Conservation (phyloP, 53 echinoderm and acorn worm genomes). For the Henricia sp. region DNA sequence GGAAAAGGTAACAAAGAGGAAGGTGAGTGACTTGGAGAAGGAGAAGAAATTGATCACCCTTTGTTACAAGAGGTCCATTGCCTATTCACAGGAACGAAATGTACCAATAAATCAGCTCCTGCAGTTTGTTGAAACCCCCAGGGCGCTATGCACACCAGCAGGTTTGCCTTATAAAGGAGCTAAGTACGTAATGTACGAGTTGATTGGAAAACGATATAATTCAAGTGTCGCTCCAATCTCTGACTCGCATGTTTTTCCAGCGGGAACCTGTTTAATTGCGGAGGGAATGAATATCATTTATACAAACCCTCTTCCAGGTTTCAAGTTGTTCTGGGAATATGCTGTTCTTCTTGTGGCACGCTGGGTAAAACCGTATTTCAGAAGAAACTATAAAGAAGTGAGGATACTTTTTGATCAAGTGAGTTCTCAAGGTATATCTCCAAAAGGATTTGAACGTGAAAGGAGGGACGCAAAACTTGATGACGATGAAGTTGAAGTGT, state of each 20-base stretch:
- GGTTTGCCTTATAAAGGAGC: slow-evolving; percentile 72
- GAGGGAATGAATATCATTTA: slow-evolving; percentile 80
- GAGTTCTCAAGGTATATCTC: slow-evolving; percentile 69
- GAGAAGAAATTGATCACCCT: slow-evolving; percentile 64
- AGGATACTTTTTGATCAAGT: slow-evolving; percentile 73
- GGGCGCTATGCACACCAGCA: slow-evolving; percentile 65
- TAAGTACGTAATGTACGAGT: slow-evolving; percentile 66
- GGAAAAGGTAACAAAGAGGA: slow-evolving; percentile 62
- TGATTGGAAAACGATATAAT: slow-evolving; percentile 61
- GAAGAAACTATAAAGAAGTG: slow-evolving; percentile 62
- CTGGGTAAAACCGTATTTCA: slow-evolving; percentile 49
- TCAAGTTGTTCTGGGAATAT: slow-evolving; percentile 67
- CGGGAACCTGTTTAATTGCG: slow-evolving; percentile 45
- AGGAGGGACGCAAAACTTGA: slow-evolving; percentile 51
- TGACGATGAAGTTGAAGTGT: slow-evolving; percentile 26
- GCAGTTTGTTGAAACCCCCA: slow-evolving; percentile 72
- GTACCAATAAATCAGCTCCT: slow-evolving; percentile 54
- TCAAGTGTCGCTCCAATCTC: background rate
- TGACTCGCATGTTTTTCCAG: background rate
- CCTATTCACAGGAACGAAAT: slow-evolving; percentile 37
- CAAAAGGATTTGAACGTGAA: slow-evolving; percentile 69
- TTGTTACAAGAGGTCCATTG: slow-evolving; percentile 69
- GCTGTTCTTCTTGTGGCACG: slow-evolving; percentile 42
- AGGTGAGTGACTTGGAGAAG: slow-evolving; percentile 67
- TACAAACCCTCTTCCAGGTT: slow-evolving; percentile 52